Percentiles rank a stretch among this genome's conserved stretches.
Evolutionary conservation across 2,888 invertebrate genomes (phyloP).

Genomic region (Serrognathus titanus): DNA sequence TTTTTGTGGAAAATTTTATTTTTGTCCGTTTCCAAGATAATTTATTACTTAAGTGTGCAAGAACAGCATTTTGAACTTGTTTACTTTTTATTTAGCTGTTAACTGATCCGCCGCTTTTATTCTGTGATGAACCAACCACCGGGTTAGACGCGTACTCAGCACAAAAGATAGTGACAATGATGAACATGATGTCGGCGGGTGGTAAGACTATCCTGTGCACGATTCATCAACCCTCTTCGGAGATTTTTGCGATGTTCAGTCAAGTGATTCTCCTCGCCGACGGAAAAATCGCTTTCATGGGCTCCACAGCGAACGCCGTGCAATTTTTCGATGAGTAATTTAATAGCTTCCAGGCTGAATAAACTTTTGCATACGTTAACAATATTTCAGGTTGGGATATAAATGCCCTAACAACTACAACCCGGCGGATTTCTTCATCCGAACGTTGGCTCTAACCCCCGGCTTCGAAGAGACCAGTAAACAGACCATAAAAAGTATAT

Average conservation of each 20-base stretch:
- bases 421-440: slow-evolving; percentile 87
- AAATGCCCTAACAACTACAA: slow-evolving; percentile 79
- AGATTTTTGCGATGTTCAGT: slow-evolving; percentile 81
- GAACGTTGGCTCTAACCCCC: slow-evolving; percentile 75
- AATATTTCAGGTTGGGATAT: slow-evolving; percentile 61
- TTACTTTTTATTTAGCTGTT: slow-evolving; percentile 57
- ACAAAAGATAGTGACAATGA: slow-evolving; percentile 71
- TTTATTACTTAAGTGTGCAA: not conserved
- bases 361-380: not conserved
- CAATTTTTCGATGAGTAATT: slow-evolving; percentile 66
- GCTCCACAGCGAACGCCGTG: slow-evolving; percentile 62
- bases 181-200: slow-evolving; percentile 66
- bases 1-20: not conserved
- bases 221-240: slow-evolving; percentile 91
- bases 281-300: slow-evolving; percentile 82
- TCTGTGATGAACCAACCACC: slow-evolving; percentile 96
- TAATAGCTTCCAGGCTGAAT: slow-evolving; percentile 1
- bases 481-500: slow-evolving; percentile 67
- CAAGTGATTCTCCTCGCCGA: slow-evolving; percentile 76
- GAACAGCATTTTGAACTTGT: too few relatives aligned
- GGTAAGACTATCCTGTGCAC: slow-evolving; percentile 89
- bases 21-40: not conserved
- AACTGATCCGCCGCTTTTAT: slow-evolving; percentile 86
- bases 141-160: slow-evolving; percentile 92
- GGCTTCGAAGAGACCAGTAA: slow-evolving; percentile 71